Conservation (phyloP, 2,113 vertebrate genomes). For the Tor tambroides region DNA sequence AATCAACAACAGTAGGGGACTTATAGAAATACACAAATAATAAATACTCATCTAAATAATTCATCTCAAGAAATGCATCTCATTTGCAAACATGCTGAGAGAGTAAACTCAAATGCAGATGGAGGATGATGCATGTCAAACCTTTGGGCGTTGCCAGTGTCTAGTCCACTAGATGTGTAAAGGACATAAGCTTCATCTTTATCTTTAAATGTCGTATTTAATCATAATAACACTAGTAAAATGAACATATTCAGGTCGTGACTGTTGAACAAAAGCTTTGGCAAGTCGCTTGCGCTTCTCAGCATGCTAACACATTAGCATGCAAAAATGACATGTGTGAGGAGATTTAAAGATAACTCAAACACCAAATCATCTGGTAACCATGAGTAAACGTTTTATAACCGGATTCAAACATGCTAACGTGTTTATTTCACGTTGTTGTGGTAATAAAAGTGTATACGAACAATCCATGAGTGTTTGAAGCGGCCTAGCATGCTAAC, state of each 20-base stretch:
- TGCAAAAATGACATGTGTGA: background rate
- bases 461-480: background rate
- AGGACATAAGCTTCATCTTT: background rate
- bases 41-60: background rate
- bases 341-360: background rate
- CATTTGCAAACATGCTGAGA: background rate
- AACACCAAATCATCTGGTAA: background rate
- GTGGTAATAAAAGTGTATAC: background rate
- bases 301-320: conserved; percentile 27
- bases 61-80: background rate
- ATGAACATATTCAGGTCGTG: background rate
- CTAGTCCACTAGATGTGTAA: background rate
- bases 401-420: background rate
- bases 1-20: background rate
- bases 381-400: background rate
- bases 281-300: background rate
- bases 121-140: background rate
- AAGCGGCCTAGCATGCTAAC: conserved; percentile 41
- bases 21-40: background rate
- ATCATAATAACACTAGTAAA: background rate
- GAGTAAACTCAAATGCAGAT: background rate
- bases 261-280: background rate
- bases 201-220: too few species aligned
- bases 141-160: conserved; percentile 37
- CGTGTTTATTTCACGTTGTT: background rate